These are phyloP conservation scores for Pangasius macronema DNA, from an alignment of 2,797 vertebrate species.

Conservation along the genomic window DNA sequence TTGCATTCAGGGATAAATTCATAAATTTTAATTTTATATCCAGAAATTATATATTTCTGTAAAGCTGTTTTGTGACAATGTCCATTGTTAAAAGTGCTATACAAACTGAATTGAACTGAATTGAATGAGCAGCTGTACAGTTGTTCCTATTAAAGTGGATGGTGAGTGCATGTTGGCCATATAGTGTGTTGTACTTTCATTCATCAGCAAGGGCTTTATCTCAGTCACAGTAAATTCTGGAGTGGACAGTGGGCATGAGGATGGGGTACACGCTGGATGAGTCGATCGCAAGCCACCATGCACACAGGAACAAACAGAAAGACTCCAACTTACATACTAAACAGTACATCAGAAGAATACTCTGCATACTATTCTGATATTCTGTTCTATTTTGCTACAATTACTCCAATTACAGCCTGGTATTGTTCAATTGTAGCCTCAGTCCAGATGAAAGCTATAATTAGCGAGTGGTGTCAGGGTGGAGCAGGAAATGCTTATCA, in stretches of 20 bases:
- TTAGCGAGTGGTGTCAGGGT: slow-evolving; percentile 5
- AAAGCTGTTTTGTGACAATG: background rate
- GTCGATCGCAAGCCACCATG: no score
- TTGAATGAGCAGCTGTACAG: background rate
- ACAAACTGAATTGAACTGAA: no score
- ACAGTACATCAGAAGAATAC: background rate
- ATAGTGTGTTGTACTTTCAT: no score
- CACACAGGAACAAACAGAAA: background rate
- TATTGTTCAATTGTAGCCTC: background rate
- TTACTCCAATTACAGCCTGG: no score
- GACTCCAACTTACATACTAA: background rate
- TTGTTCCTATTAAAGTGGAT: background rate
- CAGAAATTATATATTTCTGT: background rate
- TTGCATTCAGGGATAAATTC: background rate
- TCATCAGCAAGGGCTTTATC: no score
- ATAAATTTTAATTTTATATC: background rate
- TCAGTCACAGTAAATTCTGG: background rate
- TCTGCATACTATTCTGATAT: background rate
- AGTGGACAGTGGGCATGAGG: background rate
- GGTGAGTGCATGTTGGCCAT: background rate
- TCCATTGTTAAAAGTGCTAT: background rate
- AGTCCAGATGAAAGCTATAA: background rate
- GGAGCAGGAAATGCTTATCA: slow-evolving; percentile 26
- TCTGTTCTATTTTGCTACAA: background rate
- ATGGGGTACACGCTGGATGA: background rate